phyloP scores from a whole-genome alignment of 2,888 invertebrate genomes.

The Apeira syringaria region DNA sequence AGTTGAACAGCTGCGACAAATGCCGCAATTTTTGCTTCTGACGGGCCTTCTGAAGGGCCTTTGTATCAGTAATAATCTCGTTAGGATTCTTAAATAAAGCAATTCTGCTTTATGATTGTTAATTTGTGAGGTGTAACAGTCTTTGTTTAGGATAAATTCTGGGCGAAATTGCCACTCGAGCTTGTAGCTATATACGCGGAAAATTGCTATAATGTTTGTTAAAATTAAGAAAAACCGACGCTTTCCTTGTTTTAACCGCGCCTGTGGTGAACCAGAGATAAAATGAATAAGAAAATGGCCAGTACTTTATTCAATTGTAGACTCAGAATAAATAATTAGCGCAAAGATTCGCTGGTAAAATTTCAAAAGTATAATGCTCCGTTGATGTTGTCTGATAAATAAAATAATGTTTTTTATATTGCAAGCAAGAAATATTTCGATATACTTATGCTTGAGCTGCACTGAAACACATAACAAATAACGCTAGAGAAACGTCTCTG shows the following conservation, averaged over 20 bases:
- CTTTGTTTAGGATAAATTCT: slow-evolving; percentile 62
- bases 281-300: too few relatives aligned
- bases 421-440: too few relatives aligned
- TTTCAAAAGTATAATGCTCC: too few relatives aligned
- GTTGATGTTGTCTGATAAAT: too few relatives aligned
- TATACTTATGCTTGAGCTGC: too few relatives aligned
- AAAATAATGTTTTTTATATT: too few relatives aligned
- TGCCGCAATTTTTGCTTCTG: slow-evolving; percentile 12
- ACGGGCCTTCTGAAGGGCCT: slow-evolving; percentile 23
- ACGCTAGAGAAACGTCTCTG: too few relatives aligned
- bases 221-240: slow-evolving; percentile 13
- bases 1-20: slow-evolving; percentile 1
- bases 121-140: slow-evolving; percentile 57
- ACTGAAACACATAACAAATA: too few relatives aligned
- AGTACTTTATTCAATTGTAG: too few relatives aligned
- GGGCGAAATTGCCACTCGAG: slow-evolving; percentile 35
- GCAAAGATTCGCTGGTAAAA: too few relatives aligned
- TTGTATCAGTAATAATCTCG: slow-evolving; percentile 46
- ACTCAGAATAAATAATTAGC: too few relatives aligned
- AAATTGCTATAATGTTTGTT: slow-evolving; percentile 31
- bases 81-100: slow-evolving; percentile 57
- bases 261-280: too few relatives aligned
- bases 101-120: slow-evolving; percentile 62
- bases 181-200: slow-evolving; percentile 31
- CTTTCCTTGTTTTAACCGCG: slow-evolving; percentile 6